Evolutionary conservation across 2,888 invertebrate species (phyloP).

Genomic region (Agrotis exclamationis): DNA sequence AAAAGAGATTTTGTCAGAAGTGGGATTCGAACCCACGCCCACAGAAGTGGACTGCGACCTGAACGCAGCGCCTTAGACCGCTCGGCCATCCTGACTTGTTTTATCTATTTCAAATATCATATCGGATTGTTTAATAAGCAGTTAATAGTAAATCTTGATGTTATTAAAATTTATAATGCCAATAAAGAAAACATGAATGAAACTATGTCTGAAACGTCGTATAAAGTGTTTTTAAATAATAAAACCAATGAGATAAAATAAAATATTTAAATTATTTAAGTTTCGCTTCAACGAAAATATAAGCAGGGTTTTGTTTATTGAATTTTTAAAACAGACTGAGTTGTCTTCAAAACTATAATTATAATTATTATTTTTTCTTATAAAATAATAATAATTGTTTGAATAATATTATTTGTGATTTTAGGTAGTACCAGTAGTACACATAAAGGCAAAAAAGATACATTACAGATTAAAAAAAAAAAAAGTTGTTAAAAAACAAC

Average conservation of each 20-base stretch:
- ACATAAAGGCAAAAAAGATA: too few species aligned
- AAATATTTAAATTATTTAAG: background rate
- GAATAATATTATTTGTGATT: too few species aligned
- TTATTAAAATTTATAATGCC: background rate
- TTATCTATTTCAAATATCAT: background rate
- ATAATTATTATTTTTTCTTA: background rate
- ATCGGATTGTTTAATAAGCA: background rate
- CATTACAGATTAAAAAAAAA: too few species aligned
- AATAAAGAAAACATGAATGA: background rate
- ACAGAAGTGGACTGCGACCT: conserved; percentile 83
- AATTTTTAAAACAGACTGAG: background rate
- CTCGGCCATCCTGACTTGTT: conserved; percentile 79
- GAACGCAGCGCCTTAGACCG: conserved; percentile 83
- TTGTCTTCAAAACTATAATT: background rate
- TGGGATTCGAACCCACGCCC: conserved; percentile 83
- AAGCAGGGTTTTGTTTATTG: background rate
- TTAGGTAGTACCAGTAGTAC: too few species aligned
- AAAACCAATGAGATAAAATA: background rate
- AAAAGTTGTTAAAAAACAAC: too few species aligned
- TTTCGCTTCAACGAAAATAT: background rate
- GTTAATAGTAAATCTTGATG: background rate
- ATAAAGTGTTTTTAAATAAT: background rate
- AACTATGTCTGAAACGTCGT: background rate
- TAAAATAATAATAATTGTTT: background rate
- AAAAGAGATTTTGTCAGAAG: conserved; percentile 75